phyloP scores from a whole-genome alignment of 2,113 vertebrate species.

The Larimichthys polyactis region DNA sequence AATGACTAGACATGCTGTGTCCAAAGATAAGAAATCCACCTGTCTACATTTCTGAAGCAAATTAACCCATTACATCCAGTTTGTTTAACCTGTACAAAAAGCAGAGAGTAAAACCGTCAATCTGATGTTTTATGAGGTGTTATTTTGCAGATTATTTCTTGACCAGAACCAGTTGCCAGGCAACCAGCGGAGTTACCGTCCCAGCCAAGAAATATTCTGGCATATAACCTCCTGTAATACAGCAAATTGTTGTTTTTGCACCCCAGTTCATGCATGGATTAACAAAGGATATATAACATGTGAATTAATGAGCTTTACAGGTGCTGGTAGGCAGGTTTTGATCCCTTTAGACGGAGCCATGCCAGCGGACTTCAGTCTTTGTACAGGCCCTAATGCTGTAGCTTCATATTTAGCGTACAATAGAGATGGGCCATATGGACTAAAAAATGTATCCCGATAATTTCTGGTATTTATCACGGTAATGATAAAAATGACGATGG shows the following conservation, averaged over 20 bases:
- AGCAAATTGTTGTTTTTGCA: neutral
- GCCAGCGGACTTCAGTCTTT: slow-evolving; percentile 1
- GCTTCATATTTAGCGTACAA: neutral
- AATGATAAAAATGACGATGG: too few species aligned
- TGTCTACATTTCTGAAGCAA: neutral
- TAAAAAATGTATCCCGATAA: too few species aligned
- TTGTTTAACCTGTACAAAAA: neutral
- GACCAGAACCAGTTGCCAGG: neutral
- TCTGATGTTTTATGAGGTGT: neutral
- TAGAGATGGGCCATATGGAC: too few species aligned
- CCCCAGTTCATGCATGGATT: neutral
- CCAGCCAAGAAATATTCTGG: neutral
- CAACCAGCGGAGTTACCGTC: neutral
- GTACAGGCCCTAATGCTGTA: neutral
- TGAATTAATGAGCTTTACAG: neutral
- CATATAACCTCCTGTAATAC: neutral
- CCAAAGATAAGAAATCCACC: neutral
- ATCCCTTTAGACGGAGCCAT: neutral
- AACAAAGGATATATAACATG: neutral
- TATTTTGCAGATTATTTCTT: neutral
- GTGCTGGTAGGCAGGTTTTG: neutral
- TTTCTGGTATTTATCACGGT: too few species aligned
- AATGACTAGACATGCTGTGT: neutral
- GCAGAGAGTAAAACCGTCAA: too few species aligned
- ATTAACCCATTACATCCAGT: neutral